Evolutionary conservation across 2,113 vertebrate genomes (phyloP), one percentile per base, ranked within the genome.

Genomic region (Phyllopteryx taeniolatus): DNA sequence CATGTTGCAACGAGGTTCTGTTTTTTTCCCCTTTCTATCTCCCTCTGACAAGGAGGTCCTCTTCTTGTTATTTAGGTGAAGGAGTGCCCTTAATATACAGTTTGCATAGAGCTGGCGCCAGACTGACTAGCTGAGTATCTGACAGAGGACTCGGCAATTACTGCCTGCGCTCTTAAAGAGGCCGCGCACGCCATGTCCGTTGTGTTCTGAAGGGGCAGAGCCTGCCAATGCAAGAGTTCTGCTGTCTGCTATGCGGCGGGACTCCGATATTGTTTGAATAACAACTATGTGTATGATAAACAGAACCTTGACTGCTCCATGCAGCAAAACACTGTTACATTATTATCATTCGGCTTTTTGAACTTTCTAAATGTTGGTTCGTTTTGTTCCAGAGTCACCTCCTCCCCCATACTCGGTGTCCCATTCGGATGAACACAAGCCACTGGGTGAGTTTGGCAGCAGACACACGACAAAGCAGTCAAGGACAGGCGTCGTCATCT

Each of bases 331-430:
- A 14, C 8, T 22, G 54, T 22, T 22, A 22, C n/a, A 53, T 62
- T 39, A 35, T 68, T 8, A 27, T 49, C 44, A 2, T 44, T 47
- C 43, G 57, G 63, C 10, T 62, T 11, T 75, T 76, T 73, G 70
- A 78, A 33, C 53, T 59, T 22, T 64, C 27, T 31, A 60, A 66
- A 0, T 68, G 51, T 78, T 70, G 22, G 12, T 61, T 19, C 75
- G 84, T 67, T 74, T 3, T 82, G 92, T 92, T 77, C 67, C 93
- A 98, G 97, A 99, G 83, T 98, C 96, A 56, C 96, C 97, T 51
- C 97, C 97, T 68, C 97, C 96, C 79, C 96, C 97, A 31, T 99
- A 98, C 78, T 97, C 95, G 77, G 92, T 96, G 90, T 96, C 97
- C 88, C 93, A 90, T 78, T 92, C 87, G 27, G 93, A 94, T 46